Base-by-base conservation (phyloP, 2,888 invertebrate species). In the Monochamus alternatus region DNA sequence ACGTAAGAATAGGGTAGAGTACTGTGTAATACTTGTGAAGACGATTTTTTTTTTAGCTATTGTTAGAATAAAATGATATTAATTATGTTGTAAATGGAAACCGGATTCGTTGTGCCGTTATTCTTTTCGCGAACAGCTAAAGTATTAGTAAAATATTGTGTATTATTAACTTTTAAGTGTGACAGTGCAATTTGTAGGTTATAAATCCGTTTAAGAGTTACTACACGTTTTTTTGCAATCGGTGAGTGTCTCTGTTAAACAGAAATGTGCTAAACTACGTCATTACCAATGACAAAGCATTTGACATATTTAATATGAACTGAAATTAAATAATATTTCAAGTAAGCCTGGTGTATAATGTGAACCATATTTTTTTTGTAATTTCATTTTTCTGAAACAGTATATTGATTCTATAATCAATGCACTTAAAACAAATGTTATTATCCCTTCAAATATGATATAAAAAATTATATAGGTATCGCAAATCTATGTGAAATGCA, bases 141-240 rank as follows among this genome's bases (percentile, higher is more conserved):
- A 59, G 38, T 68, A 47, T 38, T 44, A 47, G 65, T 44, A 60
- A 65, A 59, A 51, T 22, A 43, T 22, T 60, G 9, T 47, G 55
- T 38, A 32, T 51, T 52, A 47, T 43, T 14, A 3, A 30, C 8
- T 30, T 74, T 51, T 31, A 44, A 79, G 69, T 81, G 76, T 80
- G 78, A 78, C 77, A 68, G 79, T 81, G 79, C 79, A 75, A 71
- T 78, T 81, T 81, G 78, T 78, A 81, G 80, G 80, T 81, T 81
- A 81, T 80, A 81, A 75, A 67, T 74, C 55, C 67, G 12, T 47
- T 74, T 65, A 58, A 68, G 62, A 75, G 60, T 74, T 74, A 73
- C 58, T 68, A 74, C 77, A 80, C 78, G 75, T 75, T 66, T 66
- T 77, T 70, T 69, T 70, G 59, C 22, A 71, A 77, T 67, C 73